Percentiles rank a stretch among this genome's conserved stretches.
These are phyloP conservation scores for Laticauda colubrina DNA, from an alignment of 2,113 vertebrate genomes.

Conservation along the genomic window DNA sequence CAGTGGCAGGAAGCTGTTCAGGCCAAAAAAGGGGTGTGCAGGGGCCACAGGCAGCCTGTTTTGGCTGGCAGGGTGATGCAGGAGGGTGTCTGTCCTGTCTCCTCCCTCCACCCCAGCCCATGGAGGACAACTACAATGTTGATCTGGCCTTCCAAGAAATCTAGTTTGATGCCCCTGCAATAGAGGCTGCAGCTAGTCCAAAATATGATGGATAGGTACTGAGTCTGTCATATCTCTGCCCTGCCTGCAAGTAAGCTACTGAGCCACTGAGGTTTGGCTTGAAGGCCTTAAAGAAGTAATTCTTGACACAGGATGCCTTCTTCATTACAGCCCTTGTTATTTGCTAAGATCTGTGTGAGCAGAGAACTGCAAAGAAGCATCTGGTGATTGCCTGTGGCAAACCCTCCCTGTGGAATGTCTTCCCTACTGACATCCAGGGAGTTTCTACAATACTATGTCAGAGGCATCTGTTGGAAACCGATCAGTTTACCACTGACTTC, in stretches of 20 bases:
- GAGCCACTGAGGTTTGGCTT: neutral
- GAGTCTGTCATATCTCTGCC: neutral
- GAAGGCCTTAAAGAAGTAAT: neutral
- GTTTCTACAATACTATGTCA: neutral
- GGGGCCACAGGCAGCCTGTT: too few species aligned
- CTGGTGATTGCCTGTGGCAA: neutral
- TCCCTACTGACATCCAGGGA: neutral
- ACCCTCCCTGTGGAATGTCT: neutral
- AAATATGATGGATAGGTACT: neutral
- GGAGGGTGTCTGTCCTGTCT: too few species aligned
- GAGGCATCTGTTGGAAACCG: neutral
- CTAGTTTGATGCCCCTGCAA: too few species aligned
- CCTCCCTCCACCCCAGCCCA: too few species aligned
- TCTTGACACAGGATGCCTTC: neutral
- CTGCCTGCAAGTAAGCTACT: neutral
- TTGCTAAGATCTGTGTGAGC: neutral
- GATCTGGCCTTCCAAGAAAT: too few species aligned
- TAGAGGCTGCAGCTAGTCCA: neutral
- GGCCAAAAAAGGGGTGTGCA: too few species aligned
- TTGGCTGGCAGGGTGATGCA: too few species aligned
- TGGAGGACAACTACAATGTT: too few species aligned
- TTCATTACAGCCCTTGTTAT: neutral
- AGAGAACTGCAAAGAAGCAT: neutral
- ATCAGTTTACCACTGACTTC: neutral
- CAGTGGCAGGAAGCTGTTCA: too few species aligned